A percentile compares a stretch with the other conserved stretches of the same genome.
Evolutionary conservation across 2,888 invertebrate species (phyloP).

Genomic region (Zeuzera pyrina): DNA sequence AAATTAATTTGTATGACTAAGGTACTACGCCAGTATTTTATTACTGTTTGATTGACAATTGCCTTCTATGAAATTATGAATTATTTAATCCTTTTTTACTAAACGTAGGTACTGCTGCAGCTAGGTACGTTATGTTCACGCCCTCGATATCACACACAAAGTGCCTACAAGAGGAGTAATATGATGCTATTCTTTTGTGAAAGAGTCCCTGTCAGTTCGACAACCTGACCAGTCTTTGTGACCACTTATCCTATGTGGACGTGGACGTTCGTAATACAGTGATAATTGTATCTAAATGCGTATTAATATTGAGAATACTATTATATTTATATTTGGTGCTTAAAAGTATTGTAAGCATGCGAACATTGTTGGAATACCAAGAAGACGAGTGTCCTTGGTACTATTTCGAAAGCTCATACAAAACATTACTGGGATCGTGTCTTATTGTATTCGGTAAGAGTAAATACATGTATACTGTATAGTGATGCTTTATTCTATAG

Average conservation of each 20-base stretch:
- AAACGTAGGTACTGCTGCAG: no score
- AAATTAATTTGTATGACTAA: no score
- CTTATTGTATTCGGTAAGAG: constrained; percentile 69
- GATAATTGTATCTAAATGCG: constrained; percentile 35
- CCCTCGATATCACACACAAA: constrained; percentile 48
- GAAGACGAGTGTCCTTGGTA: constrained; percentile 69
- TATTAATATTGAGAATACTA: constrained; percentile 21
- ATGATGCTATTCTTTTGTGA: constrained; percentile 46
- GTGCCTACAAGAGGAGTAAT: constrained; percentile 40
- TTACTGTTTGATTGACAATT: no score
- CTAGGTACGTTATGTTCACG: constrained; percentile 48
- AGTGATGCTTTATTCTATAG: no score
- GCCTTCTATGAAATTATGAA: no score
- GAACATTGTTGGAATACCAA: constrained; percentile 45
- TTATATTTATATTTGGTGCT: constrained; percentile 34
- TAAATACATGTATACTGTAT: no score
- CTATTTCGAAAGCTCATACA: constrained; percentile 69
- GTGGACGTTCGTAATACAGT: constrained; percentile 30
- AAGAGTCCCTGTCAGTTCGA: constrained; percentile 40
- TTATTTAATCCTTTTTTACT: no score
- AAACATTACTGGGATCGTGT: constrained; percentile 65
- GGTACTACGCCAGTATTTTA: no score
- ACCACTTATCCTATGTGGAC: constrained; percentile 54
- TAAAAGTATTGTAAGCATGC: constrained; percentile 34
- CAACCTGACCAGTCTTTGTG: constrained; percentile 60